These are phyloP conservation scores for Amaurobius ferox DNA, from an alignment of 2,888 invertebrate species.

Conservation along the genomic window DNA sequence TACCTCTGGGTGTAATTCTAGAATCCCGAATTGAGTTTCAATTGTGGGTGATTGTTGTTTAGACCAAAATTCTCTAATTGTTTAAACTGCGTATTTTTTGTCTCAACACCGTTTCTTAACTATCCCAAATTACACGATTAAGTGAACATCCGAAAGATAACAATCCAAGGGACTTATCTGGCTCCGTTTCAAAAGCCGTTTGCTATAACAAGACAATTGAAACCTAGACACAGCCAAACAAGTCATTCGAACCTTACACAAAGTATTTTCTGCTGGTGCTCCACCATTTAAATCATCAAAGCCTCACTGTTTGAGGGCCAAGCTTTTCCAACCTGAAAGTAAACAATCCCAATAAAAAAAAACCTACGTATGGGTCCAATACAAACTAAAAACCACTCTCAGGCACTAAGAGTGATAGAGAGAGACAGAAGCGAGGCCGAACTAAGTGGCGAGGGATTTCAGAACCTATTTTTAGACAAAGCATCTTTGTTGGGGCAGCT, in stretches of 20 bases:
- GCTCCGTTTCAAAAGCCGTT: not conserved
- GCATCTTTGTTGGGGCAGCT: slow-evolving; percentile 55
- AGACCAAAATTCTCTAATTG: too few relatives aligned
- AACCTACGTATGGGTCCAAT: not conserved
- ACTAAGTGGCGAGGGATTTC: slow-evolving; percentile 9
- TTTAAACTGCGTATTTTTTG: too few relatives aligned
- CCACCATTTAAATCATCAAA: slow-evolving; percentile 17
- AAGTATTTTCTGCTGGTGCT: not conserved
- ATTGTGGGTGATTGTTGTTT: too few relatives aligned
- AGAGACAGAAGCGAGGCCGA: slow-evolving; percentile 11
- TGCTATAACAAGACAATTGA: not conserved
- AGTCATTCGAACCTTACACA: not conserved
- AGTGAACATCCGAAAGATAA: too few relatives aligned
- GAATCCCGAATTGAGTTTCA: too few relatives aligned
- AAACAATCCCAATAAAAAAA: not conserved
- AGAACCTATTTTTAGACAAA: slow-evolving; percentile 50
- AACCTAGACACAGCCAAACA: not conserved
- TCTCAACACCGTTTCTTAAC: too few relatives aligned
- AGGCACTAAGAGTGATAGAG: not conserved
- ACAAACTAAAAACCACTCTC: not conserved
- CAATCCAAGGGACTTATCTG: too few relatives aligned
- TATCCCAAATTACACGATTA: too few relatives aligned
- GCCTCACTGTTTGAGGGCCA: not conserved
- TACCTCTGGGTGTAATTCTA: too few relatives aligned
- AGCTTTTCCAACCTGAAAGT: not conserved